phyloP scores from a whole-genome alignment of 2,113 vertebrate genomes.

The Motacilla tschutschensis region DNA sequence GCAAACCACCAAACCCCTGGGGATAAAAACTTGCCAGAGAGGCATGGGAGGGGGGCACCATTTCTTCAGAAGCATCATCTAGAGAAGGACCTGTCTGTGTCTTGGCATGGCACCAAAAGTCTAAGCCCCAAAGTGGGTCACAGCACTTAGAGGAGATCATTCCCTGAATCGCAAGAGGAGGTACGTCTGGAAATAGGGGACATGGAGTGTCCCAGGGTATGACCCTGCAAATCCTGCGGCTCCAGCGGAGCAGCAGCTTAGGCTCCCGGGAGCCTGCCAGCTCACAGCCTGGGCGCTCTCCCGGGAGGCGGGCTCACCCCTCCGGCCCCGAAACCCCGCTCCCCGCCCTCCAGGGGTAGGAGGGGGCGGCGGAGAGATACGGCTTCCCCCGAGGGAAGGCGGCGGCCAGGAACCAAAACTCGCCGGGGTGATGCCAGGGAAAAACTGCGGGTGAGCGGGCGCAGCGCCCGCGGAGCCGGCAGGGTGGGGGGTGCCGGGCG shows the following conservation, averaged over 20 bases:
- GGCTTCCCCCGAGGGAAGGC: not conserved
- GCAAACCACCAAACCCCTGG: not conserved
- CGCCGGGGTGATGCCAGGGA: not conserved
- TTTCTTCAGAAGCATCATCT: not conserved
- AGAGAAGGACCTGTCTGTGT: not conserved
- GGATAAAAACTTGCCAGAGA: not conserved
- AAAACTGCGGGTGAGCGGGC: not conserved
- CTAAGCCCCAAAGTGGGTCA: slow-evolving; percentile 25
- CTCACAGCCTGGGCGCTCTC: not conserved
- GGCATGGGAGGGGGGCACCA: not conserved
- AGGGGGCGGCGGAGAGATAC: slow-evolving; percentile 26
- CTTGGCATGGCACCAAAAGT: not conserved
- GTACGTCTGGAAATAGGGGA: not conserved
- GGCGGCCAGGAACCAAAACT: slow-evolving; percentile 10
- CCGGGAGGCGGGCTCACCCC: not conserved
- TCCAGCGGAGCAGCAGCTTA: not conserved
- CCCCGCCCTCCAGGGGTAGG: not conserved
- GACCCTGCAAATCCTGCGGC: not conserved
- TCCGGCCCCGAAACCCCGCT: slow-evolving; percentile 2
- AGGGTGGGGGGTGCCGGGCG: not conserved
- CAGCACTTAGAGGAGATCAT: not conserved
- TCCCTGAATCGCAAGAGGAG: not conserved
- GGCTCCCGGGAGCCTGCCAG: not conserved
- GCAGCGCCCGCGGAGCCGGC: not conserved
- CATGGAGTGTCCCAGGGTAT: not conserved